Evolutionary conservation across 2,113 vertebrate genomes (phyloP).

Genomic region (Mormoops blainvillei): DNA sequence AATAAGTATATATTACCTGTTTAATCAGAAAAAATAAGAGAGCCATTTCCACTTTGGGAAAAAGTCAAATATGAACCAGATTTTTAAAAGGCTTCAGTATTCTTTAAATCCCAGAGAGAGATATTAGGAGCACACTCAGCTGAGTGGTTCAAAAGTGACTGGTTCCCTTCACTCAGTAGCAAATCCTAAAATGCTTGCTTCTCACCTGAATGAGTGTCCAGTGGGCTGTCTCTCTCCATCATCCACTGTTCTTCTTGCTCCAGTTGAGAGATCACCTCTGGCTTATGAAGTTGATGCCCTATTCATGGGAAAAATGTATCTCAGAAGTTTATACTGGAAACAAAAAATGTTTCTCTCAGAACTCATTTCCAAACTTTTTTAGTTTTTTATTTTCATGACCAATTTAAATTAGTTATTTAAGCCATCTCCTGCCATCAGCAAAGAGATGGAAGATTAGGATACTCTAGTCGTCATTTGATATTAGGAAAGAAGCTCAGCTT

Average conservation of each 20-base stretch:
- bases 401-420: no score
- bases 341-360: not conserved
- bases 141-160: not conserved
- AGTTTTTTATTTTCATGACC: no score
- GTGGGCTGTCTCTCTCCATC: not conserved
- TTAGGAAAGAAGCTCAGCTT: no score
- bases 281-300: slow-evolving; percentile 50
- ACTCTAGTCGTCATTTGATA: no score
- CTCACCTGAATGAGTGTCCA: slow-evolving; percentile 30
- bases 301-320: not conserved
- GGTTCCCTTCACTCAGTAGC: not conserved
- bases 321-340: not conserved
- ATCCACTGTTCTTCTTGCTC: slow-evolving; percentile 14
- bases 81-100: not conserved
- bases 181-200: not conserved
- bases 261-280: slow-evolving; percentile 32
- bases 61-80: not conserved
- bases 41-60: not conserved
- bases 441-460: no score
- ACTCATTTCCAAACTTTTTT: not conserved
- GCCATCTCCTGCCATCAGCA: no score
- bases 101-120: not conserved
- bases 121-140: not conserved
- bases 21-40: not conserved
- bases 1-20: not conserved